Evolutionary conservation across 2,888 invertebrate genomes (phyloP).

Genomic region (Lutraria lutraria): DNA sequence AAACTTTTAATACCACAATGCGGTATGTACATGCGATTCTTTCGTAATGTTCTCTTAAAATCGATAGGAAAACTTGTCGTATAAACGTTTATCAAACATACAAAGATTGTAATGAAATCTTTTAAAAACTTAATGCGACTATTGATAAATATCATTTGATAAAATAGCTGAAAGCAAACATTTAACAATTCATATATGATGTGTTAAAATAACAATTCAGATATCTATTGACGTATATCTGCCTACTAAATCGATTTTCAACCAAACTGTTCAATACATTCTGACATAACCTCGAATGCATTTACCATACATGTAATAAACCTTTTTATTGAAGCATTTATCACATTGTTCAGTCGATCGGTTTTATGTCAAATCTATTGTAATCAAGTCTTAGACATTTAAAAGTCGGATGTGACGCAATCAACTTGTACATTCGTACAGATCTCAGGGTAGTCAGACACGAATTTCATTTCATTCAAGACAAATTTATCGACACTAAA

Average conservation of each 20-base stretch:
- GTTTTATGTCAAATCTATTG: not conserved
- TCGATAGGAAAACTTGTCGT: not conserved
- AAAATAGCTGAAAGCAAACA: not conserved
- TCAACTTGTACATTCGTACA: no score
- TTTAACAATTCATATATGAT: not conserved
- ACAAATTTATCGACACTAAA: no score
- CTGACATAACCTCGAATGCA: not conserved
- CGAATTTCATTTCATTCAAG: no score
- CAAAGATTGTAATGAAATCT: not conserved
- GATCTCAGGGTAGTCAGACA: no score
- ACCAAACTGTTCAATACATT: not conserved
- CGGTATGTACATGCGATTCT: not conserved
- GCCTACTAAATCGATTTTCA: not conserved
- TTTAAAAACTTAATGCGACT: not conserved
- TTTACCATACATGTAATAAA: not conserved
- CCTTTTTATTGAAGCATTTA: not conserved
- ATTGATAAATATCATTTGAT: not conserved
- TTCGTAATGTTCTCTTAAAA: not conserved
- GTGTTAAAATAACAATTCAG: not conserved
- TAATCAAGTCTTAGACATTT: no score
- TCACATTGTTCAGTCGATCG: not conserved
- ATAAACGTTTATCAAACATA: not conserved
- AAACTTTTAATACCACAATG: not conserved
- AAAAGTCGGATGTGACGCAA: no score
- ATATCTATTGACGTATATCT: not conserved